phyloP scores from a whole-genome alignment of 2,113 vertebrate species.

The Miniopterus natalensis region DNA sequence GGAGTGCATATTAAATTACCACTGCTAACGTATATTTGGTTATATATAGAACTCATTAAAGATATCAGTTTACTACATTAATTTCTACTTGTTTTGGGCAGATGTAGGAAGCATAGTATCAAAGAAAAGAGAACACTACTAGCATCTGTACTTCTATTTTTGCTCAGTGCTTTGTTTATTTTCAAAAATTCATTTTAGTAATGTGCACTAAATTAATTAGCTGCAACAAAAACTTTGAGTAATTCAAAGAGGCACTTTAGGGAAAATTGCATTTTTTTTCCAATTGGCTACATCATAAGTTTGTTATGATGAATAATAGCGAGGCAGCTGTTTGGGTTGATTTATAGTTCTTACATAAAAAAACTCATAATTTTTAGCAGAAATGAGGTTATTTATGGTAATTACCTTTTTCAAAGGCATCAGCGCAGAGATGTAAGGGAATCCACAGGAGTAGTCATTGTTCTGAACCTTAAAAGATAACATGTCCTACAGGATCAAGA shows the following conservation, averaged over 20 bases:
- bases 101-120: slow-evolving; percentile 42
- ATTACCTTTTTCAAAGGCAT: slow-evolving; percentile 67
- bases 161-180: slow-evolving; percentile 76
- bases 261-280: slow-evolving; percentile 68
- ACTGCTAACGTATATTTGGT: slow-evolving; percentile 34
- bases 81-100: slow-evolving; percentile 51
- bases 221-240: slow-evolving; percentile 73
- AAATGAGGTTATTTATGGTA: slow-evolving; percentile 71
- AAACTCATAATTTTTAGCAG: slow-evolving; percentile 68
- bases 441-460: not conserved
- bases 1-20: not conserved
- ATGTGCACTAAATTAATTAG: slow-evolving; percentile 80
- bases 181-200: slow-evolving; percentile 73
- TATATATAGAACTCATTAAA: slow-evolving; percentile 49
- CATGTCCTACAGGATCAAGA: not conserved
- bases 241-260: slow-evolving; percentile 76
- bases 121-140: slow-evolving; percentile 5
- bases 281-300: slow-evolving; percentile 70
- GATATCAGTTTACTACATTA: not conserved
- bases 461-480: slow-evolving; percentile 53
- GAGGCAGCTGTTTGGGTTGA: slow-evolving; percentile 68
- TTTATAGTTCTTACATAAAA: slow-evolving; percentile 76
- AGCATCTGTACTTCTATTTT: slow-evolving; percentile 66
- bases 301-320: slow-evolving; percentile 74
- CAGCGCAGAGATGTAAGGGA: not conserved